A percentile compares a stretch with the other conserved stretches of the same genome.
phyloP scores from a whole-genome alignment of 2,888 invertebrate genomes.

The Meteorus colon region DNA sequence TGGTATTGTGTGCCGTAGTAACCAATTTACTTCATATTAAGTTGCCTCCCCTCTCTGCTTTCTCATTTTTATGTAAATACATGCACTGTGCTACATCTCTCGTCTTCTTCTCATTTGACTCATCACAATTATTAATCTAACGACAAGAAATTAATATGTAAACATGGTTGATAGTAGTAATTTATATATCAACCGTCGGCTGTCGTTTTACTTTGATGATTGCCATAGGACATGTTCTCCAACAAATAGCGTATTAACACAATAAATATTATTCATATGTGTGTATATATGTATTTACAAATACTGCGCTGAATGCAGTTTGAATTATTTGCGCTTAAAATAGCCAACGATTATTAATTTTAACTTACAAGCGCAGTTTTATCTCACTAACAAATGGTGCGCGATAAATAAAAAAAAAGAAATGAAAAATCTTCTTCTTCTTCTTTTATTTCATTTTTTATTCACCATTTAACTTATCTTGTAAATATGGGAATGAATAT shows the following conservation, averaged over 20 bases:
- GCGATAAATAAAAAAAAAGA: background rate
- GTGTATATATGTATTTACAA: background rate
- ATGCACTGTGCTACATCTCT: background rate
- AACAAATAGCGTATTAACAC: slow-evolving; percentile 52
- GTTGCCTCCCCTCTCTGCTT: background rate
- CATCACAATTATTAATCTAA: slow-evolving; percentile 65
- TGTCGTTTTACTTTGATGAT: slow-evolving; percentile 52
- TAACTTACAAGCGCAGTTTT: slow-evolving; percentile 6
- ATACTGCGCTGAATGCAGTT: background rate
- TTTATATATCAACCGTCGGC: slow-evolving; percentile 61
- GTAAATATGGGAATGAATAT: background rate
- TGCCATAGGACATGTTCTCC: slow-evolving; percentile 46
- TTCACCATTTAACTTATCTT: background rate
- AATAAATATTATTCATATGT: background rate
- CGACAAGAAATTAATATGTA: slow-evolving; percentile 68
- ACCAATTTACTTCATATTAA: slow-evolving; percentile 37
- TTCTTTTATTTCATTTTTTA: background rate
- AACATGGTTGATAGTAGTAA: slow-evolving; percentile 67
- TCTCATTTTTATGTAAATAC: background rate
- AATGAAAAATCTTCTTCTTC: background rate
- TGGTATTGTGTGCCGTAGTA: slow-evolving; percentile 32
- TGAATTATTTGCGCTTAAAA: background rate
- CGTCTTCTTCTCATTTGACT: slow-evolving; percentile 54
- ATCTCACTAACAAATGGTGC: background rate
- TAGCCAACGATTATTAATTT: slow-evolving; percentile 20